phyloP scores from a whole-genome alignment of 1,140 invertebrate species.

The Drosophila parvula region DNA sequence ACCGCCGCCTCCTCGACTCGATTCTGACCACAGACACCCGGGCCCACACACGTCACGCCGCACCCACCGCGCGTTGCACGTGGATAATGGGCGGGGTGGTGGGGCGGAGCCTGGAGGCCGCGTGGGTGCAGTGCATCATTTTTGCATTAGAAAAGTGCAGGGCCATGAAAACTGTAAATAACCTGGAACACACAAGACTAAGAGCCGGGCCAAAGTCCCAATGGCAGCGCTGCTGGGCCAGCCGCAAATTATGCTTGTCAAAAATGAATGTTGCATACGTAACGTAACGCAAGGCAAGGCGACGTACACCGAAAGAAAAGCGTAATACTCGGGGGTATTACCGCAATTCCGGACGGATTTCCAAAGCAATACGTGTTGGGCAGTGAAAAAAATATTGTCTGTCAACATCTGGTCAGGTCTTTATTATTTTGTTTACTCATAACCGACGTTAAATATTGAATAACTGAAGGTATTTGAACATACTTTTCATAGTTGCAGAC shows the following conservation, averaged over 20 bases:
- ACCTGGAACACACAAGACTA: constrained; percentile 48
- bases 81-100: neutral
- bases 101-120: constrained; percentile 10
- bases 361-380: neutral
- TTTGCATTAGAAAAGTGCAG: constrained; percentile 80
- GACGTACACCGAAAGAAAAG: constrained; percentile 41
- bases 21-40: constrained; percentile 60
- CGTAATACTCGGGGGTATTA: neutral
- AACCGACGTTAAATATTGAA: too few species aligned
- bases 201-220: constrained; percentile 37
- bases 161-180: constrained; percentile 75
- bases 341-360: neutral
- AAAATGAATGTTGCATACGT: constrained; percentile 81
- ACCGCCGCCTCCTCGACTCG: constrained; percentile 22
- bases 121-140: constrained; percentile 77
- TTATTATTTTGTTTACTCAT: too few species aligned
- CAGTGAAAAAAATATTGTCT: neutral
- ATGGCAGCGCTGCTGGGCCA: constrained; percentile 38
- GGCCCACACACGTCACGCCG: constrained; percentile 8
- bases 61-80: constrained; percentile 8
- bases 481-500: too few species aligned
- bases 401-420: too few species aligned
- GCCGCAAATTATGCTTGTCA: constrained; percentile 82
- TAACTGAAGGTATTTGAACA: too few species aligned
- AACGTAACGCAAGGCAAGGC: constrained; percentile 60